phyloP scores from a whole-genome alignment of 37 sponge, comb jelly and placozoan species.

The Amphimedon queenslandica region DNA sequence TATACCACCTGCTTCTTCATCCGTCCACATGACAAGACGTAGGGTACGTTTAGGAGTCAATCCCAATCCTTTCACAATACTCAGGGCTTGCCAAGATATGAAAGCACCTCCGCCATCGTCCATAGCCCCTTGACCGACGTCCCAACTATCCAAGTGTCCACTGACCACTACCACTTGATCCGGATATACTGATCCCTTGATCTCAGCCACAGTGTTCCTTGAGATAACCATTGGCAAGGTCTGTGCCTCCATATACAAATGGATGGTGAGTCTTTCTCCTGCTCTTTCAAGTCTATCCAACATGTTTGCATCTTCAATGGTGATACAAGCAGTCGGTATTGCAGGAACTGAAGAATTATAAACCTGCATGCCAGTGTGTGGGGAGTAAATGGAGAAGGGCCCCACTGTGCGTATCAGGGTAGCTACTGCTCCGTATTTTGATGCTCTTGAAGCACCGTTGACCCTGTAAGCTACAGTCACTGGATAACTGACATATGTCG shows the following conservation, averaged over 20 bases:
- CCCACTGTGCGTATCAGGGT: slow-evolving; percentile 59
- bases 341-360: slow-evolving; percentile 22
- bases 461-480: slow-evolving; percentile 34
- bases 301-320: slow-evolving; percentile 74
- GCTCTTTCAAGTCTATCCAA: slow-evolving; percentile 38
- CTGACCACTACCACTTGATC: slow-evolving; percentile 65
- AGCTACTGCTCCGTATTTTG: slow-evolving; percentile 57
- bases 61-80: slow-evolving; percentile 30
- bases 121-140: slow-evolving; percentile 75
- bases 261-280: slow-evolving; percentile 26
- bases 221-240: slow-evolving; percentile 14
- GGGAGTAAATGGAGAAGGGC: slow-evolving; percentile 44
- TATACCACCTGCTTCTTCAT: slow-evolving; percentile 51
- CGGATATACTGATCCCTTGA: slow-evolving; percentile 34
- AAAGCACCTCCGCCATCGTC: slow-evolving; percentile 75
- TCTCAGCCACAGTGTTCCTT: slow-evolving; percentile 63
- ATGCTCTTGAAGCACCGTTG: slow-evolving; percentile 35
- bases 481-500: slow-evolving; percentile 23
- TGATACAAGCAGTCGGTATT: slow-evolving; percentile 69
- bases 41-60: slow-evolving; percentile 66
- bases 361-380: slow-evolving; percentile 47
- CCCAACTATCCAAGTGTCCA: slow-evolving; percentile 81
- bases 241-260: slow-evolving; percentile 55
- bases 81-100: slow-evolving; percentile 67
- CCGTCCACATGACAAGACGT: slow-evolving; percentile 64